Evolutionary conservation across 2,113 vertebrate species (phyloP).

Genomic region (Plestiodon gilberti): DNA sequence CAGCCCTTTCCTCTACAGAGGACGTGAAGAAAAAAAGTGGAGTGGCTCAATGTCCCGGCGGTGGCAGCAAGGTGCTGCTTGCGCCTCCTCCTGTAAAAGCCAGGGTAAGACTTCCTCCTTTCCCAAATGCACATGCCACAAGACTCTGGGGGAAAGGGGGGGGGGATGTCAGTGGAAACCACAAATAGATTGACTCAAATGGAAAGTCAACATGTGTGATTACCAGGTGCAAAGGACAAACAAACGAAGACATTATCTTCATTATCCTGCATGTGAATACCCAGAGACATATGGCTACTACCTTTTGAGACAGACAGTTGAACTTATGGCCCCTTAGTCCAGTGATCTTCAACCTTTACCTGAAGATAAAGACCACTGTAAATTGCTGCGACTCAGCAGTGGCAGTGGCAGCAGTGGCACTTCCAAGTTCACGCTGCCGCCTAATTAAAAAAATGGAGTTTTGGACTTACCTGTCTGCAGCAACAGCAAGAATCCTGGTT

Average conservation of each 20-base stretch:
- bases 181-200: neutral
- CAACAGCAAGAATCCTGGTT: no score
- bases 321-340: neutral
- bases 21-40: no score
- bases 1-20: neutral
- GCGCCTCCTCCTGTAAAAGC: neutral
- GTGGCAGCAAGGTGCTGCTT: neutral
- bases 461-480: no score
- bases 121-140: neutral
- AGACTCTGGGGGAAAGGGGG: neutral
- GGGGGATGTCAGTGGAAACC: no score
- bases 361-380: no score
- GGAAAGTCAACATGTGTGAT: neutral
- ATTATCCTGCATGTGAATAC: neutral
- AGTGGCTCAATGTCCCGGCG: neutral
- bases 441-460: no score
- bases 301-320: neutral
- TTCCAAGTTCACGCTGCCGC: no score
- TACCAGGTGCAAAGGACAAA: neutral
- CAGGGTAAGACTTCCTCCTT: no score
- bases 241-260: neutral
- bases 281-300: neutral
- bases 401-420: no score
- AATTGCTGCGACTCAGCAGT: no score
- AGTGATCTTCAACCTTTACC: no score